These are phyloP conservation scores for Pogona vitticeps DNA, from an alignment of 2,113 vertebrate species.

Conservation along the genomic window DNA sequence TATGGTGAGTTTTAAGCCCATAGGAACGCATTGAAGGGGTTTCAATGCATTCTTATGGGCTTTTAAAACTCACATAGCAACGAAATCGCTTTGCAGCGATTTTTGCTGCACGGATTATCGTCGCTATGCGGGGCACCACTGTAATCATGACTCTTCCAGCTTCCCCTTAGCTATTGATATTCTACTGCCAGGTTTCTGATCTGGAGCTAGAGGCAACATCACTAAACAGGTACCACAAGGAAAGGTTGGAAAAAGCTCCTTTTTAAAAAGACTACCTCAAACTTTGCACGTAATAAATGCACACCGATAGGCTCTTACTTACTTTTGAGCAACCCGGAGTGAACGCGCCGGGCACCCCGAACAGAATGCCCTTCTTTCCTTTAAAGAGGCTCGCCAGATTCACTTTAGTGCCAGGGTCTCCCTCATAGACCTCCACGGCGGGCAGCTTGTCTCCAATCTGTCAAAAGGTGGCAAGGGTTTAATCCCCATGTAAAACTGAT, in stretches of 20 bases:
- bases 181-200: not conserved
- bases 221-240: not conserved
- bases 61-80: no score
- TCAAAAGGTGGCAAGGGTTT: not conserved
- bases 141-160: no score
- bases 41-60: no score
- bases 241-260: not conserved
- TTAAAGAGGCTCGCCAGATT: constrained; percentile 83
- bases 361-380: constrained; percentile 87
- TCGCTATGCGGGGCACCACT: no score
- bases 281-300: no score
- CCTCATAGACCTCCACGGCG: constrained; percentile 83
- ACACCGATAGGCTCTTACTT: constrained; percentile 20
- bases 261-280: no score
- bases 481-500: not conserved
- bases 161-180: not conserved
- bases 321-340: constrained; percentile 90
- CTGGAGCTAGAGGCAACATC: not conserved
- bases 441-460: constrained; percentile 86
- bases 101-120: no score
- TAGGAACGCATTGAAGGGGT: no score
- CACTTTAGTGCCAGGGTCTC: constrained; percentile 82
- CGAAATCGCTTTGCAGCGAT: no score
- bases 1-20: no score
- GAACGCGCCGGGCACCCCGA: constrained; percentile 91